phyloP scores from a whole-genome alignment of 2,797 vertebrate genomes.

The Pipistrellus nathusii region DNA sequence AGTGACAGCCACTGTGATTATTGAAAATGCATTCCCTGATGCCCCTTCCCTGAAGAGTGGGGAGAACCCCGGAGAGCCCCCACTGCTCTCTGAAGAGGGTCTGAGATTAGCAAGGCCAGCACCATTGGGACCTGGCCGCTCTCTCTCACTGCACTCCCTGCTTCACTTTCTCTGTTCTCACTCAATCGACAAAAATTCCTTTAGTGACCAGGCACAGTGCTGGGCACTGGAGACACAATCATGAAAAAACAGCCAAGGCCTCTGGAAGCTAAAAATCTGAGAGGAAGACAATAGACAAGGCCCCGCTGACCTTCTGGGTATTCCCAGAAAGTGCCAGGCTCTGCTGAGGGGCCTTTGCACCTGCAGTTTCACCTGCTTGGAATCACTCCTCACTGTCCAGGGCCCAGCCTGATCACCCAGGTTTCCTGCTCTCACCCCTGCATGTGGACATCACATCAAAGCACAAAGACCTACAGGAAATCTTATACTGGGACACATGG shows the following conservation, averaged over 20 bases:
- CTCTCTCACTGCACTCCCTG: too few relatives aligned
- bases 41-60: not conserved
- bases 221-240: not conserved
- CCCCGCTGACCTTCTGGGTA: accelerated
- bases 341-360: accelerated
- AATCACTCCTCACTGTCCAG: not conserved
- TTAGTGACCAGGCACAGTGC: not conserved
- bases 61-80: accelerated
- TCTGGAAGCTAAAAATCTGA: not conserved
- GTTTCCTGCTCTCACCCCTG: not conserved
- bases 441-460: not conserved
- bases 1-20: not conserved
- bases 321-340: accelerated
- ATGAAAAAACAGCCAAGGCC: accelerated
- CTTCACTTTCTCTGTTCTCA: not conserved
- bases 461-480: not conserved
- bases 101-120: not conserved
- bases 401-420: not conserved
- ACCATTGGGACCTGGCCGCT: not conserved
- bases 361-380: too few relatives aligned
- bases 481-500: accelerated
- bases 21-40: not conserved
- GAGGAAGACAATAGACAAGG: not conserved
- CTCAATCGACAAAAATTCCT: not conserved
- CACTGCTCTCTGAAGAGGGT: not conserved